Base-by-base conservation (phyloP, 2,797 vertebrate genomes). In the Anguilla megastoma region DNA sequence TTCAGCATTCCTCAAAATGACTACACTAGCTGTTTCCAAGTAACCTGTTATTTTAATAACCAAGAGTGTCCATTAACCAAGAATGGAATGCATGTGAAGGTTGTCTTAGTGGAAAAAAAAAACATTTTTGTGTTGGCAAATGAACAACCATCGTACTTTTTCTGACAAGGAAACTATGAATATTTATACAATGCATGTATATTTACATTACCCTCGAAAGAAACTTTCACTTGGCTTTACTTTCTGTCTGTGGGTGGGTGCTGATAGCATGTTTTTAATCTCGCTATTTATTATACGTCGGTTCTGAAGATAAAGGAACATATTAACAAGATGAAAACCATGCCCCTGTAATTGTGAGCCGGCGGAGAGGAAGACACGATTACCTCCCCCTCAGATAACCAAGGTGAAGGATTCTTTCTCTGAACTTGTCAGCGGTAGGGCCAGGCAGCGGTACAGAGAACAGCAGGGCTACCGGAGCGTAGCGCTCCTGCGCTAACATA, bases 51-150 rank as follows among this genome's bases (percentile, higher is more conserved):
- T 79, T 79, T 33, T 74, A 33, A 12, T 33, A 74, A 10, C 12
- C 52, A 33, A 60, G 2, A 36, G 8, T 41, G 56, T 41, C 6
- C 30, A 33, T 66, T 16, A 14, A 24, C 33, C 84, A 63, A 58
- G 33, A 63, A 85, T 66, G 54, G 45, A 74, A 30, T 48, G 71
- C 41, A 71, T 52, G 69, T 52, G 16, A 71, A 74, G 41, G 33
- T 86, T 85, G 8, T 85, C 24, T 69, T n/a, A 7, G 79, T 82
- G 79, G 24, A n/a, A 52, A 48, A 30, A 52, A 48, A 86, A 74
- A 86, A 50, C 85, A 48, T 50, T 85, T 85, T 85, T 71, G 41
- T 86, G 36, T 71, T 69, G 85, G 85, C 85, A 86, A 21, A 27
- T 86, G 2, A 86, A 21, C 24, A 71, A 60, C 18, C 36, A 54